Evolutionary conservation across 2,888 invertebrate genomes (phyloP).

Genomic region (Tetragnatha montana): DNA sequence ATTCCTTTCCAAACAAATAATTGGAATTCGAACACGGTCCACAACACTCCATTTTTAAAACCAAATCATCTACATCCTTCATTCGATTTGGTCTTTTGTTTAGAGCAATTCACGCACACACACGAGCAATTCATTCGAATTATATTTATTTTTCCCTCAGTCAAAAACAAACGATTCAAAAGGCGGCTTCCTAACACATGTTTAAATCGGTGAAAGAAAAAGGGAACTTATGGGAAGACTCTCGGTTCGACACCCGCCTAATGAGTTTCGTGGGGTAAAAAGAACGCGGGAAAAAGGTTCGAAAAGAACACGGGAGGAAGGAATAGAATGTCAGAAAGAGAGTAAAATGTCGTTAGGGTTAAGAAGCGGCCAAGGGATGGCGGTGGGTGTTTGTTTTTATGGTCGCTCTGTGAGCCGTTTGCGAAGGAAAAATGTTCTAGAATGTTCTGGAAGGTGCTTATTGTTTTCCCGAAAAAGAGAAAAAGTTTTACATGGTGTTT

Average conservation of each 20-base stretch:
- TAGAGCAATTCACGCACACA: too few species aligned
- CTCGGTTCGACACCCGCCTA: not conserved
- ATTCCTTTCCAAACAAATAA: too few species aligned
- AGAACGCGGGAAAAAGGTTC: not conserved
- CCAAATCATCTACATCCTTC: too few species aligned
- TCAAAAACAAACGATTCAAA: not conserved
- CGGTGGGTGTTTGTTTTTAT: not conserved
- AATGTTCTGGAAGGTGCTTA: not conserved
- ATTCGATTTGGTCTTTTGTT: too few species aligned
- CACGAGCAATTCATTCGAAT: too few species aligned
- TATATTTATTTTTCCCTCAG: too few species aligned
- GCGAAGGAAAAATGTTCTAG: constrained; percentile 1
- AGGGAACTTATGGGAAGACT: not conserved
- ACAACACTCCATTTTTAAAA: too few species aligned
- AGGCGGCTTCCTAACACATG: not conserved
- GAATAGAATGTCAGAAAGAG: not conserved
- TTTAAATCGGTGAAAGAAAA: not conserved
- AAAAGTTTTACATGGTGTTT: not conserved
- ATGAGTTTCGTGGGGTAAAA: constrained; percentile 13
- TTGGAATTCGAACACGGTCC: too few species aligned
- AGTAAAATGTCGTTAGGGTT: constrained; percentile 3
- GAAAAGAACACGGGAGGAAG: not conserved
- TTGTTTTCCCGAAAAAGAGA: not conserved
- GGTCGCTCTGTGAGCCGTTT: not conserved
- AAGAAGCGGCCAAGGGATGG: not conserved